phyloP scores from a whole-genome alignment of 2,888 invertebrate genomes.

The Sipha maydis region DNA sequence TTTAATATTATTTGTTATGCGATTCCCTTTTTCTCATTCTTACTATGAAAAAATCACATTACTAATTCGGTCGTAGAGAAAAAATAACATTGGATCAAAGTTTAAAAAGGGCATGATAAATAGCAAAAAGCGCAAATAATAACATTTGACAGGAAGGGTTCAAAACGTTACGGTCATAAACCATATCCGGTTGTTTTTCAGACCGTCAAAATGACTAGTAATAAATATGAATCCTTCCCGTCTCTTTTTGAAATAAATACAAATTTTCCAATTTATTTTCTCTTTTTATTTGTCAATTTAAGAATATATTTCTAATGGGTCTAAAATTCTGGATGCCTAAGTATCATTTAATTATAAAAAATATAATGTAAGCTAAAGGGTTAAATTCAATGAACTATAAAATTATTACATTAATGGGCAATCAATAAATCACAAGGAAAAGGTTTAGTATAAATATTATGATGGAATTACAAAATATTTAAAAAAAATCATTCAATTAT shows the following conservation, averaged over 20 bases:
- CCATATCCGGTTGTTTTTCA: constrained; percentile 50
- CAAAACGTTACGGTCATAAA: constrained; percentile 50
- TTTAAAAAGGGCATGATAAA: constrained; percentile 33
- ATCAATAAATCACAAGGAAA: too few relatives aligned
- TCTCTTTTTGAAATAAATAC: constrained; percentile 20
- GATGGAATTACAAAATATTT: too few relatives aligned
- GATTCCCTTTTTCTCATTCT: not conserved
- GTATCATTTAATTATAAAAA: too few relatives aligned
- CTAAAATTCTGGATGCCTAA: too few relatives aligned
- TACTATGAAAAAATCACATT: constrained; percentile 8
- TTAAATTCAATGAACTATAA: not conserved
- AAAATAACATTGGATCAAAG: constrained; percentile 27
- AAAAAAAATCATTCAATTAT: too few relatives aligned
- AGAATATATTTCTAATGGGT: not conserved
- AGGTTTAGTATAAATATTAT: too few relatives aligned
- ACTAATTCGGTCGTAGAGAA: not conserved
- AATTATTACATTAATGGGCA: too few relatives aligned
- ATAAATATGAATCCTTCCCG: constrained; percentile 43
- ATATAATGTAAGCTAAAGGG: not conserved
- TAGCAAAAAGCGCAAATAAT: constrained; percentile 47
- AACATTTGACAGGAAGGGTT: constrained; percentile 39
- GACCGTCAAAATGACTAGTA: constrained; percentile 41
- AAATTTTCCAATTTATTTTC: constrained; percentile 3
- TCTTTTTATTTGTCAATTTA: not conserved
- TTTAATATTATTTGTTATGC: not conserved